A percentile compares a stretch with the other conserved stretches of the same genome.
Evolutionary conservation across 1,140 invertebrate species (phyloP).

Genomic region (Hylaeus anthracinus): DNA sequence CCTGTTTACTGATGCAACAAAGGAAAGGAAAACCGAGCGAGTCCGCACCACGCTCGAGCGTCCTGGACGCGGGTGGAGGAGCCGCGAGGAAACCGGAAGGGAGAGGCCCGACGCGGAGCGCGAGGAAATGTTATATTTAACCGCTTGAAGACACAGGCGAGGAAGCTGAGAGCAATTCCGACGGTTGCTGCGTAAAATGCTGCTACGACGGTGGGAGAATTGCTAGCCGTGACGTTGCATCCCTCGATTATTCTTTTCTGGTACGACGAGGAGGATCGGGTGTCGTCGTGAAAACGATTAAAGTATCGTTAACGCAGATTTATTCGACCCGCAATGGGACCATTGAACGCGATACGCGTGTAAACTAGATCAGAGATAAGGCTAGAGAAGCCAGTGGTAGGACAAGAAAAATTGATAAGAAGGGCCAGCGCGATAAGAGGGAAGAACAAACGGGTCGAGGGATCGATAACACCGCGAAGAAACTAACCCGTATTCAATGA

Average conservation of each 20-base stretch:
- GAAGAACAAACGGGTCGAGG: conserved; percentile 8
- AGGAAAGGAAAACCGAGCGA: conserved; percentile 34
- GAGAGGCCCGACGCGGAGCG: not conserved
- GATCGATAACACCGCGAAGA: conserved; percentile 12
- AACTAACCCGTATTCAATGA: conserved; percentile 32
- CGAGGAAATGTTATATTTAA: conserved; percentile 17
- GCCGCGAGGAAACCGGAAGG: conserved; percentile 8
- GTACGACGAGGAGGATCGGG: too few relatives aligned
- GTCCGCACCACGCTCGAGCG: not conserved
- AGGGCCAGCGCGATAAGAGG: conserved; percentile 18
- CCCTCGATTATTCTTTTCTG: too few relatives aligned
- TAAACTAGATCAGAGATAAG: too few relatives aligned
- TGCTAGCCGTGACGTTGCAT: too few relatives aligned
- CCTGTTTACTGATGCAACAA: conserved; percentile 48
- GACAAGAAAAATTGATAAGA: conserved; percentile 34
- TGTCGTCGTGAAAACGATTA: too few relatives aligned
- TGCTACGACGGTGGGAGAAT: too few relatives aligned
- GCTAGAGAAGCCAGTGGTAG: not conserved
- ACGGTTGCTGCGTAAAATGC: too few relatives aligned
- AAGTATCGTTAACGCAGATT: too few relatives aligned
- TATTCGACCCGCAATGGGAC: too few relatives aligned
- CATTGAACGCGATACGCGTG: too few relatives aligned
- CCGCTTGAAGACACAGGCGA: not conserved
- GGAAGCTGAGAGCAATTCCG: too few relatives aligned
- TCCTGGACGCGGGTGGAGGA: not conserved